Conservation (phyloP, 2,113 vertebrate species). For the Clupea harengus region DNA sequence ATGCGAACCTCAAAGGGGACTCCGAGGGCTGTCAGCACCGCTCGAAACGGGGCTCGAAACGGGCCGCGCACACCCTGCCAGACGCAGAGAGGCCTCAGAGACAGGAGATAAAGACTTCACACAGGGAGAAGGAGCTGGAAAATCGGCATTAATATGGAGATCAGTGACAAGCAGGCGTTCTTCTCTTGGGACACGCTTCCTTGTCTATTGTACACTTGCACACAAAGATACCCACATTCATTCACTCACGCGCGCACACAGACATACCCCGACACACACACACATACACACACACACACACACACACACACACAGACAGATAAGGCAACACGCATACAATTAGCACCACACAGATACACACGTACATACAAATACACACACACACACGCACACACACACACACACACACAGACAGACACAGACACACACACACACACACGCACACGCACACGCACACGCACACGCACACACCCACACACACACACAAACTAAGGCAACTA, state of each 20-base stretch:
- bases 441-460: conserved; percentile 38
- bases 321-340: background rate
- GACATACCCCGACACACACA: conserved; percentile 16
- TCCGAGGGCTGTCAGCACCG: background rate
- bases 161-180: background rate
- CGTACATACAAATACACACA: conserved; percentile 9
- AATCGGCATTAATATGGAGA: conserved; percentile 9
- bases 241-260: conserved; percentile 21
- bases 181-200: background rate
- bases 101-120: conserved; percentile 15
- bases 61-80: background rate
- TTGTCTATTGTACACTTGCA: background rate
- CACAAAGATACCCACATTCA: conserved; percentile 9
- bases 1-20: conserved; percentile 9
- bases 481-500: background rate
- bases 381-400: conserved; percentile 5
- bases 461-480: background rate
- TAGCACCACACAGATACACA: background rate
- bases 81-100: background rate
- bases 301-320: conserved; percentile 23
- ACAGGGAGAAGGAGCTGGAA: background rate
- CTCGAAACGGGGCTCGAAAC: background rate
- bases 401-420: background rate
- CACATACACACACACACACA: conserved; percentile 19
- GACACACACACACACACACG: conserved; percentile 13